A percentile compares a stretch with the other conserved stretches of the same genome.
phyloP scores from a whole-genome alignment of 2,888 invertebrate species.

The Ormyrus thymus region DNA sequence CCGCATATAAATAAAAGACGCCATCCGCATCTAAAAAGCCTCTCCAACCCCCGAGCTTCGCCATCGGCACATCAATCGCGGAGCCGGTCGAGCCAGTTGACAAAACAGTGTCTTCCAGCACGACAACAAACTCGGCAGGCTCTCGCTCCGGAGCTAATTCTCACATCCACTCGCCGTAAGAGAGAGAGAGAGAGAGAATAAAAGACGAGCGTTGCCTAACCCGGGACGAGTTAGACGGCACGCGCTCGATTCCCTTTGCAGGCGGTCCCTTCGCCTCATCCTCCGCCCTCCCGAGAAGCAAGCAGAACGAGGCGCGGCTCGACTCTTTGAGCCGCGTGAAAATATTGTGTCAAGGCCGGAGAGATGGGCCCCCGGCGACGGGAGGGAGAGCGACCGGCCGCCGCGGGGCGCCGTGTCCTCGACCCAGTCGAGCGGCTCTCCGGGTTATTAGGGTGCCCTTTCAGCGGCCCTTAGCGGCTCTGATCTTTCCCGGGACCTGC shows the following conservation, averaged over 20 bases:
- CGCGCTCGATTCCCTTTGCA: constrained; percentile 33
- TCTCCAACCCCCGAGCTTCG: no score
- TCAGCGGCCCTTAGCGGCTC: constrained; percentile 41
- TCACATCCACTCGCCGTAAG: not conserved
- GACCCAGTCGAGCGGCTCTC: constrained; percentile 45
- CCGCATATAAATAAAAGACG: no score
- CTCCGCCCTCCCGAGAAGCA: not conserved
- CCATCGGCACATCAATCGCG: not conserved
- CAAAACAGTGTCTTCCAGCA: constrained; percentile 58
- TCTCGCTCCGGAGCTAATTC: constrained; percentile 4
- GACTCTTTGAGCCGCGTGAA: constrained; percentile 59
- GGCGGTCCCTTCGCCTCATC: constrained; percentile 58
- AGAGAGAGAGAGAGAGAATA: constrained; percentile 29
- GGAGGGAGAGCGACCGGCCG: not conserved
- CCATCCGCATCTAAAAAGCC: no score
- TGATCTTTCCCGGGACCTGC: constrained; percentile 44
- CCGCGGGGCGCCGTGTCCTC: constrained; percentile 51
- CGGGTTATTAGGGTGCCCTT: constrained; percentile 52
- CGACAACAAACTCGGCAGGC: constrained; percentile 61
- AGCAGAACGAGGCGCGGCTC: constrained; percentile 2
- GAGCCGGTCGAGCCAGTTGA: constrained; percentile 53
- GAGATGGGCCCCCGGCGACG: not conserved
- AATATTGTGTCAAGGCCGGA: constrained; percentile 70
- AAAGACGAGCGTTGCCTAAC: not conserved
- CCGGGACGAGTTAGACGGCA: constrained; percentile 28